Base-by-base conservation (phyloP, 2,888 invertebrate genomes). In the Nipponacmea schrenckii region DNA sequence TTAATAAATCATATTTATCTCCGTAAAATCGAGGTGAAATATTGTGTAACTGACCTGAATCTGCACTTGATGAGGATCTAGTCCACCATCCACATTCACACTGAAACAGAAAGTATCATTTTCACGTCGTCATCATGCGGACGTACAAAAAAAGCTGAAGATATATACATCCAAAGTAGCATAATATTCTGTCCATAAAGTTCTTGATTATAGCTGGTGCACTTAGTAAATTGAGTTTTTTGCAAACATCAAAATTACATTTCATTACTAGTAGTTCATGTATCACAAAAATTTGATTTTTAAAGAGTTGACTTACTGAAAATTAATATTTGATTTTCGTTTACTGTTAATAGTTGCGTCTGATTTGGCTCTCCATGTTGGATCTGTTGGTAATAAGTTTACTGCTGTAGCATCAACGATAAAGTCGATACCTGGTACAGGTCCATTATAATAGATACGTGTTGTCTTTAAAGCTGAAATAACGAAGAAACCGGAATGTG, bases 311-410 rank as follows among this genome's bases (percentile, higher is more conserved):
- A 69, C 73, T 68, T 45, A 74, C 74, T 63, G 68, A 1, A 74
- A 24, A 45, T 74, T 66, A 24, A 74, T 71, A 46, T 71, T 68
- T 14, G 69, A 65, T 46, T 74, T 74, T 45, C 74, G 56, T 8
- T 50, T 10, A 39, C 45, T 68, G 64, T 74, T 62, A 31, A 74
- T 74, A 31, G 71, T 67, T 45, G 46, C 46, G 24, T 74, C 74
- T 0, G 74, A 62, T 31, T 64, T 31, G 0, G 66, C 27, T 17
- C 63, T 62, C 74, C 74, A 74, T 45, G 45, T 65, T 45, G 46
- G 62, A 26, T 69, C 31, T 1, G n/a, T 14, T 2, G 50, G 14
- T 8, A 74, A 56, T 20, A 62, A 62, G 12, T 68, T 64, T 15
- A 74, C 67, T 4, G 63, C 24, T 46, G 67, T 45, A 3, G 67